Conservation (phyloP, 2,888 invertebrate species). For the Epiblema foenella region DNA sequence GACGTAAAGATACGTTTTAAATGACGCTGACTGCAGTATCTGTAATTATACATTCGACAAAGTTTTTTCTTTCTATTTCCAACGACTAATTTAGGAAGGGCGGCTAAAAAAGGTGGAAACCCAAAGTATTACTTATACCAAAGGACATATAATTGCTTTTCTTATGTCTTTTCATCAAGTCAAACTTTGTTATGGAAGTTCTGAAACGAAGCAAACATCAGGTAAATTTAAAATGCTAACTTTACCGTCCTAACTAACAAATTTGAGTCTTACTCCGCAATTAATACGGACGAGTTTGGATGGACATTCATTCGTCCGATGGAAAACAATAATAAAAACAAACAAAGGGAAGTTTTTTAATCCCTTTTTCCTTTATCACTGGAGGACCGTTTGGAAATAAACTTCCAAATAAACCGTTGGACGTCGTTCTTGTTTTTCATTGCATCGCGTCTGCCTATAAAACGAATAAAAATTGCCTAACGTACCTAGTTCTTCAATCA, state of each 20-base stretch:
- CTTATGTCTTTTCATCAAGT: slow-evolving; percentile 17
- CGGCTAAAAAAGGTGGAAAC: neutral
- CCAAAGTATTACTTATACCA: neutral
- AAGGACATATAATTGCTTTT: slow-evolving; percentile 1
- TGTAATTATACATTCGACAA: neutral
- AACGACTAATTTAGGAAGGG: neutral
- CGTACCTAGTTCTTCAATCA: neutral
- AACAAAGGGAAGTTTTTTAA: slow-evolving; percentile 50
- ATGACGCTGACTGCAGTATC: no score
- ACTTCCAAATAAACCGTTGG: slow-evolving; percentile 34
- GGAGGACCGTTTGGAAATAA: slow-evolving; percentile 38
- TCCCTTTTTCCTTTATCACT: slow-evolving; percentile 46
- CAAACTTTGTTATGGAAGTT: slow-evolving; percentile 28
- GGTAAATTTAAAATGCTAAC: slow-evolving; percentile 36
- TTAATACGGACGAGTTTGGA: slow-evolving; percentile 10
- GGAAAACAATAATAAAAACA: slow-evolving; percentile 43
- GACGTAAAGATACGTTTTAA: no score
- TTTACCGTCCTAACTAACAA: neutral
- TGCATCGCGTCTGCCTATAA: neutral
- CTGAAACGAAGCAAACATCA: slow-evolving; percentile 34
- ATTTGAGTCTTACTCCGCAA: neutral
- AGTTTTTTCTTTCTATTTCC: neutral
- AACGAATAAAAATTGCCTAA: neutral
- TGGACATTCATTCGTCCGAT: slow-evolving; percentile 1
- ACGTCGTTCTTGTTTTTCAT: slow-evolving; percentile 21